Conservation (phyloP, 2,113 vertebrate species). For the Pedetes capensis region DNA sequence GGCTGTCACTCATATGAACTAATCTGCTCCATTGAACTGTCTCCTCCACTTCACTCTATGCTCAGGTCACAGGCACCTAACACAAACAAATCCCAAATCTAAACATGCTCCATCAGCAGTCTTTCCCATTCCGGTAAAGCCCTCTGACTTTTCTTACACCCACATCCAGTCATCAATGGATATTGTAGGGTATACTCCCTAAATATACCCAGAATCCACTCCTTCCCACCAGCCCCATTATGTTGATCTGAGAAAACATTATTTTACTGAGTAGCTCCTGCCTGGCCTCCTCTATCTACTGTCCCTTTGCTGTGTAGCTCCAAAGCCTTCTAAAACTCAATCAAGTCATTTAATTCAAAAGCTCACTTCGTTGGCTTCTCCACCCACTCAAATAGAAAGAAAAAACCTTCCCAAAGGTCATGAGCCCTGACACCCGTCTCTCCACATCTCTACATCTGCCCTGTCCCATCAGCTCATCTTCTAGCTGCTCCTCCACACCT, state of each 20-base stretch:
- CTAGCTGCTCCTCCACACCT: not conserved
- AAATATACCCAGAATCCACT: not conserved
- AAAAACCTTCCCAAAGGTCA: not conserved
- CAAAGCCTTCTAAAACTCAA: not conserved
- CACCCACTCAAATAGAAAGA: not conserved
- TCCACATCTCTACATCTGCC: not conserved
- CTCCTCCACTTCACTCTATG: not conserved
- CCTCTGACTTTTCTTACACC: not conserved
- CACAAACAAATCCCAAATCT: too few species aligned
- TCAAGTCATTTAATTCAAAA: not conserved
- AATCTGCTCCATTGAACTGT: not conserved
- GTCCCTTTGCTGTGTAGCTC: not conserved
- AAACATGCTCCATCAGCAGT: not conserved
- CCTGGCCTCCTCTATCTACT: not conserved
- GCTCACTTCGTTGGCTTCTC: not conserved
- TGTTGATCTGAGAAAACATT: not conserved
- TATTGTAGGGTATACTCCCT: not conserved
- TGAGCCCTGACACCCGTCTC: too few species aligned
- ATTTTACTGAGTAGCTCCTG: not conserved
- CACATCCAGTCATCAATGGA: not conserved
- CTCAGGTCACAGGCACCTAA: not conserved
- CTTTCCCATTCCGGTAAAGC: not conserved
- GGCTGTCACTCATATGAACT: not conserved
- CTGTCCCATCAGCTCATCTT: not conserved
- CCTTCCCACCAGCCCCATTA: not conserved